Base-by-base conservation (phyloP, 2,888 invertebrate genomes). In the Cybosia mesomella region DNA sequence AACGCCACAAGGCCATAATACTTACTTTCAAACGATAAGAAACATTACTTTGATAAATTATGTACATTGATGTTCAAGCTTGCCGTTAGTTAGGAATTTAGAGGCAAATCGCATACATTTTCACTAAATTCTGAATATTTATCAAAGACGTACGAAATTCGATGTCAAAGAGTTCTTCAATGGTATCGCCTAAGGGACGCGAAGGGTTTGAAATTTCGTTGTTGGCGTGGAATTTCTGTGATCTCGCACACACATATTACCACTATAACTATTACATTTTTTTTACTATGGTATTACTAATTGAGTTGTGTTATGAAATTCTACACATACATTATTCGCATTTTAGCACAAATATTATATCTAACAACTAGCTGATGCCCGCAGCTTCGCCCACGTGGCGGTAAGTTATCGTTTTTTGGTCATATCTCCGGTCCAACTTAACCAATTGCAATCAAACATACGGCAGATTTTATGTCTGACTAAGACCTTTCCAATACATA, bases 111-210 rank as follows among this genome's bases (percentile, higher is more conserved):
- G 74, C 72, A 69, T 79, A 74, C 63, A 81, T 80, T 74, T 75
- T 75, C 75, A 76, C 76, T 73, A 75, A 80, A 84, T 82, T 82
- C 77, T 68, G 79, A 82, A 85, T 81, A 80, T 85, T 81, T 83
- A 83, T 83, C 79, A 82, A 83, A 80, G 82, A 83, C 75, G 67
- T 72, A 77, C 76, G 76, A 80, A 83, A 79, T 81, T 77, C 82
- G 83, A 85, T 85, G 84, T 88, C 88, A 88, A 88, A 87, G 88
- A 82, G 85, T 83, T 83, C 83, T 86, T 83, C 75, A 79, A 76
- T 81, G 76, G 70, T 79, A 82, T 82, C 73, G 80, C 72, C 77
- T 75, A 75, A 77, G 77, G 74, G 79, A 79, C 66, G 73, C 18
- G 64, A 65, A 81, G 84, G 83, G 82, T 85, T 84, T 74, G 81